A percentile compares a stretch with the other conserved stretches of the same genome.
Conservation (phyloP, 2,113 vertebrate species). For the Coryphaenoides rupestris region DNA sequence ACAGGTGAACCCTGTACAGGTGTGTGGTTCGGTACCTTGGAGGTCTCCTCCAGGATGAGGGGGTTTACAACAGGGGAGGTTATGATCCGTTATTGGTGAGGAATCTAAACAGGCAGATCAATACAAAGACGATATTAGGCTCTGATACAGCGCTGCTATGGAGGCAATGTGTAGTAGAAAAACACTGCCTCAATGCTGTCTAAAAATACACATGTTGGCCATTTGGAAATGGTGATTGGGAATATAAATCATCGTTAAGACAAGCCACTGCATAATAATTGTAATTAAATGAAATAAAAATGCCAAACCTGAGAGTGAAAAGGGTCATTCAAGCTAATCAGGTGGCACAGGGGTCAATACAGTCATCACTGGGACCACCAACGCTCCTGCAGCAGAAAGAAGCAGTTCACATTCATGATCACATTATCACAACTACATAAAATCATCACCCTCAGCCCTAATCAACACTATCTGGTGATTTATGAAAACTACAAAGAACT, state of each 20-base stretch:
- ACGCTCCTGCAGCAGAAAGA: conserved; percentile 52
- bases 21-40: conserved; percentile 63
- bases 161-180: neutral
- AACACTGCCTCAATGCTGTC: neutral
- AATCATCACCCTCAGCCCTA: too few species aligned
- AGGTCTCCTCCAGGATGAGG: conserved; percentile 69
- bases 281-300: neutral
- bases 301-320: conserved; percentile 68
- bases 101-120: conserved; percentile 46
- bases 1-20: too few species aligned
- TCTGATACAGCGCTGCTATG: neutral
- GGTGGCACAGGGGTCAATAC: conserved; percentile 70
- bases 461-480: too few species aligned
- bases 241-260: too few species aligned
- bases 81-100: conserved; percentile 58
- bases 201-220: neutral
- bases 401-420: too few species aligned
- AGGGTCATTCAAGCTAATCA: conserved; percentile 77
- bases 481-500: too few species aligned
- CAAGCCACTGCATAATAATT: too few species aligned
- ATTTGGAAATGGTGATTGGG: neutral
- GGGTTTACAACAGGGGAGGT: conserved; percentile 50
- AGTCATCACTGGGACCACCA: conserved; percentile 72
- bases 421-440: conserved; percentile 48
- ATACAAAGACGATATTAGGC: neutral